Evolutionary conservation across 2,113 vertebrate species (phyloP).

Genomic region (Poeciliopsis occidentalis): DNA sequence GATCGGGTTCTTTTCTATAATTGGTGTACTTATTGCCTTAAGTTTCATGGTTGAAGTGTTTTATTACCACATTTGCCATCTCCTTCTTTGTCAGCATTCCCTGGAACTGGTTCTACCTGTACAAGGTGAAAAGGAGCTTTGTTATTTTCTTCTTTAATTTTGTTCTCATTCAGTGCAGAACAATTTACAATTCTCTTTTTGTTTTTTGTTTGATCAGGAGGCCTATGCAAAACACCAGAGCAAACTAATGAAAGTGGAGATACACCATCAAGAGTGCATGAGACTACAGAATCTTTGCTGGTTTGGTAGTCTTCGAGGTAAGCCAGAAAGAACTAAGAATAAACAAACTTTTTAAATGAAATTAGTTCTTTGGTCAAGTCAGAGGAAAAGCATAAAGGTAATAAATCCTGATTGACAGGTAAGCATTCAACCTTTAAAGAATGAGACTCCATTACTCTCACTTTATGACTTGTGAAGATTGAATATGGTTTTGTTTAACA

Average conservation of each 20-base stretch:
- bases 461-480: neutral
- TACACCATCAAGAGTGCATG: constrained; percentile 68
- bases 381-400: neutral
- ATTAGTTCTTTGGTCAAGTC: neutral
- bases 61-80: constrained; percentile 81
- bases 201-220: constrained; percentile 70
- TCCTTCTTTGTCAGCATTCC: constrained; percentile 87
- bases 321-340: constrained; percentile 21
- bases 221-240: constrained; percentile 90
- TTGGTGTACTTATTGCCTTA: constrained; percentile 77
- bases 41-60: constrained; percentile 84
- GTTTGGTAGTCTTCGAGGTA: constrained; percentile 84
- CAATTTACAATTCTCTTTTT: neutral
- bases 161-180: neutral
- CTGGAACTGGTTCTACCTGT: constrained; percentile 96
- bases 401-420: neutral
- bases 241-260: constrained; percentile 83
- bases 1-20: constrained; percentile 77
- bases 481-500: neutral
- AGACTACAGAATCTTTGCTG: constrained; percentile 83
- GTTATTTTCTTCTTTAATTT: neutral
- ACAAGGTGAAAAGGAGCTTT: constrained; percentile 83
- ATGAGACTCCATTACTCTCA: neutral
- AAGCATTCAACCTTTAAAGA: neutral
- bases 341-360: neutral